Percentiles rank a stretch among this genome's conserved stretches.
phyloP scores from a whole-genome alignment of 2,888 invertebrate species.

The Bruchidius siliquastri region DNA sequence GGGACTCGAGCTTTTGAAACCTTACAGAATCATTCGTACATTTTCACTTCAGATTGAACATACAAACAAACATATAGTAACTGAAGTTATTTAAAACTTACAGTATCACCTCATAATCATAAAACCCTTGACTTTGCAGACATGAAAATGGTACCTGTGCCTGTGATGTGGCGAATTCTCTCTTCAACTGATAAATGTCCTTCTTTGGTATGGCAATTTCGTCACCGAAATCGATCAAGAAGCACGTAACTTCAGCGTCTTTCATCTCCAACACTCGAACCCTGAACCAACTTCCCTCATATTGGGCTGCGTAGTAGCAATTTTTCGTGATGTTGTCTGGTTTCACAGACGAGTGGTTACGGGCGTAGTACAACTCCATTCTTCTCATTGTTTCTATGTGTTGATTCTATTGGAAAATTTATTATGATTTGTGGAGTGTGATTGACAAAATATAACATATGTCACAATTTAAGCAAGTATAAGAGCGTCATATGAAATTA shows the following conservation, averaged over 20 bases:
- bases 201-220: conserved; percentile 54
- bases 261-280: conserved; percentile 43
- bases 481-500: too few species aligned
- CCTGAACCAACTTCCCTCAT: conserved; percentile 48
- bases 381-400: conserved; percentile 36
- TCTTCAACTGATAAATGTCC: conserved; percentile 57
- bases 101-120: too few species aligned
- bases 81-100: too few species aligned
- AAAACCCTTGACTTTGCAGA: not conserved
- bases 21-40: too few species aligned
- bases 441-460: too few species aligned
- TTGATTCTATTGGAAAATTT: conserved; percentile 40
- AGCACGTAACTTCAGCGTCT: conserved; percentile 47
- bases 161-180: conserved; percentile 60
- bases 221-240: conserved; percentile 74
- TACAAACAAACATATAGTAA: too few species aligned
- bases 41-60: too few species aligned
- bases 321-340: conserved; percentile 33
- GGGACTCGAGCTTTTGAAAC: not conserved
- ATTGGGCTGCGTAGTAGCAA: conserved; percentile 46
- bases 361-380: conserved; percentile 45
- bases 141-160: conserved; percentile 55
- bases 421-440: not conserved
- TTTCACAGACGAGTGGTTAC: not conserved
- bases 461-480: too few species aligned